These are phyloP conservation scores for Apotomis turbidana DNA, from an alignment of 2,888 invertebrate species.

Conservation along the genomic window DNA sequence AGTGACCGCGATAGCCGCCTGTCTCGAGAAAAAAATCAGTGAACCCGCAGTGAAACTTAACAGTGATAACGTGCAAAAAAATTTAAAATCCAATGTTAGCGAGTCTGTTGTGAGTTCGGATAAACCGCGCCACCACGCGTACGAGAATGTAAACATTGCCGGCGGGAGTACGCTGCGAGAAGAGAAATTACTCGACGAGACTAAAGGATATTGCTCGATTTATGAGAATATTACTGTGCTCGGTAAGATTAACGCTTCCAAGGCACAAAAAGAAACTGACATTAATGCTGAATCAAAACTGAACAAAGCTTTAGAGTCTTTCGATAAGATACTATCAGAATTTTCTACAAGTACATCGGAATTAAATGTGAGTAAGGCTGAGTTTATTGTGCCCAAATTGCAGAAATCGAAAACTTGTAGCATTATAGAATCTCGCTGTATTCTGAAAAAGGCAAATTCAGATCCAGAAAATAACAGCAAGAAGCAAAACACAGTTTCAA, in stretches of 20 bases:
- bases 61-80: slow-evolving; percentile 75
- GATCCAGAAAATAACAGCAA: slow-evolving; percentile 69
- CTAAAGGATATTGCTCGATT: slow-evolving; percentile 76
- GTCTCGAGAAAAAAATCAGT: slow-evolving; percentile 74
- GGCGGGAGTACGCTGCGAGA: slow-evolving; percentile 54
- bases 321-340: slow-evolving; percentile 78
- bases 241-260: slow-evolving; percentile 54
- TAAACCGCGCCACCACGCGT: slow-evolving; percentile 65
- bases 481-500: slow-evolving; percentile 67
- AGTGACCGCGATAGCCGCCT: slow-evolving; percentile 79
- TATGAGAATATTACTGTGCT: slow-evolving; percentile 80
- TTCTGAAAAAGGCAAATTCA: slow-evolving; percentile 84
- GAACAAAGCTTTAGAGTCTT: slow-evolving; percentile 77
- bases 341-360: slow-evolving; percentile 67
- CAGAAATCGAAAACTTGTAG: slow-evolving; percentile 89
- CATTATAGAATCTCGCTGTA: slow-evolving; percentile 87
- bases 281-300: slow-evolving; percentile 66
- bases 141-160: slow-evolving; percentile 78
- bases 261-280: slow-evolving; percentile 46
- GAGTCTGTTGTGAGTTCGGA: slow-evolving; percentile 63
- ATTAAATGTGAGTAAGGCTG: slow-evolving; percentile 55
- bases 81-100: slow-evolving; percentile 61
- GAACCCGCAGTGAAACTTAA: slow-evolving; percentile 64
- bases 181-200: slow-evolving; percentile 67
- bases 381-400: slow-evolving; percentile 82